Conservation (phyloP, 2,797 vertebrate genomes). For the Sebastiscus albofasciatus region DNA sequence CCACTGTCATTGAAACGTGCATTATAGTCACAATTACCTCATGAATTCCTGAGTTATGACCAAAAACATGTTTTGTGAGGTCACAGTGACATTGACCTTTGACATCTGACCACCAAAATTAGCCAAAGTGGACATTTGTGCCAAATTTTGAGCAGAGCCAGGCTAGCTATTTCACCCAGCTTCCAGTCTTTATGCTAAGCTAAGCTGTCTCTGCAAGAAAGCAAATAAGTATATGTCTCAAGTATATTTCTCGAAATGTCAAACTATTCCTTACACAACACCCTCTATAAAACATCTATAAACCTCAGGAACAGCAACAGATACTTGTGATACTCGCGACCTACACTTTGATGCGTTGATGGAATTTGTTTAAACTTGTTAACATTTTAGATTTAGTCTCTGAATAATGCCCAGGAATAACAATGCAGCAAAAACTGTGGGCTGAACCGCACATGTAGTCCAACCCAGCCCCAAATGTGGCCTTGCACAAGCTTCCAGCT, state of each 20-base stretch:
- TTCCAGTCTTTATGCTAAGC: neutral
- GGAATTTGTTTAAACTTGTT: neutral
- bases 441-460: neutral
- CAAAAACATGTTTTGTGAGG: too few relatives aligned
- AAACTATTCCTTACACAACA: neutral
- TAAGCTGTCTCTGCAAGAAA: neutral
- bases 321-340: neutral
- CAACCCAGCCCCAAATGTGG: neutral
- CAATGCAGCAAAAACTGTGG: neutral
- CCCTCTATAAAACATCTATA: neutral
- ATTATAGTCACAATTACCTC: too few relatives aligned
- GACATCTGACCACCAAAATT: too few relatives aligned
- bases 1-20: too few relatives aligned
- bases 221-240: too few relatives aligned
- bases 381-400: neutral
- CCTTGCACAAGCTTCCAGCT: neutral
- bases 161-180: neutral
- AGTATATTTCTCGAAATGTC: neutral
- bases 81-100: too few relatives aligned
- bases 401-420: neutral
- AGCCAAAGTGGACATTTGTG: too few relatives aligned
- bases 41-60: too few relatives aligned
- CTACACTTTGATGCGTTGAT: neutral
- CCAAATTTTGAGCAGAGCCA: neutral
- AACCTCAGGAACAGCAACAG: neutral